These are phyloP conservation scores for Conus betulinus DNA, from an alignment of 1,140 invertebrate genomes.

Conservation along the genomic window DNA sequence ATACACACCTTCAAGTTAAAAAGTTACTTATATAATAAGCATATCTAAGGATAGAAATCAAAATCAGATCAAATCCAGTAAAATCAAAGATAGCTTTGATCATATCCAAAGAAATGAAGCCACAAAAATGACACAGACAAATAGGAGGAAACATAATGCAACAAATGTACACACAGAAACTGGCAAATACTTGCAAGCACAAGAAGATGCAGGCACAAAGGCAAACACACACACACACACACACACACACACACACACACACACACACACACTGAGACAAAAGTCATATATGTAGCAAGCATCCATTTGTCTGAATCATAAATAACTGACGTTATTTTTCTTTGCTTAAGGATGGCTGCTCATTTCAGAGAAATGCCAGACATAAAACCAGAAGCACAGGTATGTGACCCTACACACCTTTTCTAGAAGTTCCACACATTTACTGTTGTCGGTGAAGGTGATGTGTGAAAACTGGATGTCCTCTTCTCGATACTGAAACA, in stretches of 20 bases:
- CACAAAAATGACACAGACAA: too few relatives aligned
- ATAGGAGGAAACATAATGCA: too few relatives aligned
- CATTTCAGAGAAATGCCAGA: too few relatives aligned
- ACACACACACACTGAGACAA: too few relatives aligned
- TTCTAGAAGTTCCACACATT: slow-evolving; percentile 99
- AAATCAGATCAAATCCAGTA: not conserved
- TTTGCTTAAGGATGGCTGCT: too few relatives aligned
- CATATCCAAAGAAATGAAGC: too few relatives aligned
- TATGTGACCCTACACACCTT: slow-evolving; percentile 78
- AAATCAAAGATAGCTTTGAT: not conserved
- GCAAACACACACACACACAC: not conserved
- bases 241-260: not conserved
- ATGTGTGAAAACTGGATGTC: slow-evolving; percentile 99
- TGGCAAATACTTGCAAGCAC: not conserved
- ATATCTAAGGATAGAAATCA: not conserved
- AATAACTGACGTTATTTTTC: too few relatives aligned
- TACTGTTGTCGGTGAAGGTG: slow-evolving; percentile 98
- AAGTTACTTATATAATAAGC: not conserved
- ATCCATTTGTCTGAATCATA: too few relatives aligned
- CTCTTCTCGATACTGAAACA: slow-evolving; percentile 90
- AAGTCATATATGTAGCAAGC: too few relatives aligned
- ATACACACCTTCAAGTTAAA: not conserved
- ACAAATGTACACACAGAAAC: too few relatives aligned
- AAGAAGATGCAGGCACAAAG: not conserved
- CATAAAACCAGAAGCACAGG: not conserved